These are phyloP conservation scores for Cryptophagus acutangulus DNA, from an alignment of 2,888 invertebrate species.

Conservation along the genomic window DNA sequence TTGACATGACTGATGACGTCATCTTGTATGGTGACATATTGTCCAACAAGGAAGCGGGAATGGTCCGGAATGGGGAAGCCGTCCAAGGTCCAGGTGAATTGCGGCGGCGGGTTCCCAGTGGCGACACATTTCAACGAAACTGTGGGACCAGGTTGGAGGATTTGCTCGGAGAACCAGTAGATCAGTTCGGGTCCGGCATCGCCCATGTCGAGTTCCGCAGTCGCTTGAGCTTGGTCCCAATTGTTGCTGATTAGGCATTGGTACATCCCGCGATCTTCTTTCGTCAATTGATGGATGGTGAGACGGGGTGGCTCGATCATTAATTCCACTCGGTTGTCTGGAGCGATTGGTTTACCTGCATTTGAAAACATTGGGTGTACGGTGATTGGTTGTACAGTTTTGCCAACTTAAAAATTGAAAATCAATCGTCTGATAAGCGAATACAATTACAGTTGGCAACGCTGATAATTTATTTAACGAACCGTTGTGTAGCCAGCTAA, in stretches of 20 bases:
- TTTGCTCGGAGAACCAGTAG: conserved; percentile 90
- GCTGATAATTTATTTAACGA: conserved; percentile 14
- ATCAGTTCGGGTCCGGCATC: conserved; percentile 85
- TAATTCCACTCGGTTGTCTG: conserved; percentile 43
- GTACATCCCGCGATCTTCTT: conserved; percentile 85
- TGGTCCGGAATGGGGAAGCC: conserved; percentile 64
- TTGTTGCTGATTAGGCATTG: conserved; percentile 85
- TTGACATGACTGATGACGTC: conserved; percentile 91
- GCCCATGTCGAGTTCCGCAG: conserved; percentile 74
- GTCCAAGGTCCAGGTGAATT: conserved; percentile 86
- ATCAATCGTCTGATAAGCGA: too few species aligned
- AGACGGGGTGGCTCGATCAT: conserved; percentile 43
- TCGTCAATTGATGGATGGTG: conserved; percentile 61
- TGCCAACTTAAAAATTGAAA: too few species aligned
- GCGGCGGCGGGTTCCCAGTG: conserved; percentile 90
- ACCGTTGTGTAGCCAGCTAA: conserved; percentile 77
- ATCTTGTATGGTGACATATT: conserved; percentile 87
- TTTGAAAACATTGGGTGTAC: too few species aligned
- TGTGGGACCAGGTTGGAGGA: conserved; percentile 84
- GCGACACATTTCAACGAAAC: conserved; percentile 90
- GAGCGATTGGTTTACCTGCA: conserved; percentile 46
- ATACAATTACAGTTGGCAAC: background rate
- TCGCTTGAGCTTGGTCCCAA: conserved; percentile 79
- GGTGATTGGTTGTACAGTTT: too few species aligned
- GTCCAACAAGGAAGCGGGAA: conserved; percentile 80